Evolutionary conservation across 2,797 vertebrate genomes (phyloP).

Genomic region (Pantherophis vulpinus): DNA sequence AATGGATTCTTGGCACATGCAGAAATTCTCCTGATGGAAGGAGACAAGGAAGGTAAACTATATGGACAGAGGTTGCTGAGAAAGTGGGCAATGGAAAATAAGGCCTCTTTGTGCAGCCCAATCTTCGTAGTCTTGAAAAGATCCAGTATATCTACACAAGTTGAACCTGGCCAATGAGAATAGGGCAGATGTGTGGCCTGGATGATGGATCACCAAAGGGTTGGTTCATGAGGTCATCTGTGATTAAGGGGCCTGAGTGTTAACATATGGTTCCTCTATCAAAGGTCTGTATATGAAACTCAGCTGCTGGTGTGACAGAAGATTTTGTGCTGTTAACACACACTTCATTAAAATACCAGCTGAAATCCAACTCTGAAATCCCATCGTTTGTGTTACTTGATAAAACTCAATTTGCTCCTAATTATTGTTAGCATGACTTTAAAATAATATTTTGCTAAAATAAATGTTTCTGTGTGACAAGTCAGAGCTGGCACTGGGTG

Average conservation of each 20-base stretch:
- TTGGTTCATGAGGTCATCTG: constrained; percentile 56
- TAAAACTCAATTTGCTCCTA: constrained; percentile 82
- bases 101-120: accelerated
- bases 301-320: constrained; percentile 74
- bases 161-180: constrained; percentile 15
- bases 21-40: not conserved
- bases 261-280: constrained; percentile 77
- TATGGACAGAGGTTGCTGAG: accelerated
- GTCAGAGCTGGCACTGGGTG: constrained; percentile 68
- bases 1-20: not conserved
- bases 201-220: constrained; percentile 63
- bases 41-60: not conserved
- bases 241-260: constrained; percentile 70
- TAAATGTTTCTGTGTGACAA: constrained; percentile 74
- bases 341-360: constrained; percentile 97
- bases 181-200: constrained; percentile 45
- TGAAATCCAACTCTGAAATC: constrained; percentile 80
- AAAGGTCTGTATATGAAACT: constrained; percentile 78
- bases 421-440: constrained; percentile 75
- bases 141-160: not conserved
- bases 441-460: constrained; percentile 89
- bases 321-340: constrained; percentile 73
- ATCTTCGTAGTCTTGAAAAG: constrained; percentile 10
- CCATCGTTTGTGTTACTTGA: constrained; percentile 91
- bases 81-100: not conserved